A percentile compares a stretch with the other conserved stretches of the same genome.
Evolutionary conservation across 2,113 vertebrate genomes (phyloP).

Genomic region (Boleophthalmus pectinirostris): DNA sequence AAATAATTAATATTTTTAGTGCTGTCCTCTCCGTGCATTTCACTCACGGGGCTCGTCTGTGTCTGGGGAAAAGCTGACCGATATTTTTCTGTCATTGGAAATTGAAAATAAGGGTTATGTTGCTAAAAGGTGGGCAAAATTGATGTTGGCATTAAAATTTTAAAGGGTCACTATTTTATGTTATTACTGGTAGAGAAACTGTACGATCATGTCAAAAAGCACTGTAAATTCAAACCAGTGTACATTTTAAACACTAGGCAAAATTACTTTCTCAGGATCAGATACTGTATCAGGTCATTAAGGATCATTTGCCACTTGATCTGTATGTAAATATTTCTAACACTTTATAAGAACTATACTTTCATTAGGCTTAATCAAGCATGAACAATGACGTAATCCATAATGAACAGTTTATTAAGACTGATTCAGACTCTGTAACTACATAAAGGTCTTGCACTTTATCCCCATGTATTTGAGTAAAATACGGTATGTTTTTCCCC

Average conservation of each 20-base stretch:
- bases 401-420: background rate
- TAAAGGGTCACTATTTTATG: background rate
- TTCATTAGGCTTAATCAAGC: background rate
- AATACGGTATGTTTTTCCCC: too few relatives aligned
- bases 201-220: background rate
- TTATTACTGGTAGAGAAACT: background rate
- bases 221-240: background rate
- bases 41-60: background rate
- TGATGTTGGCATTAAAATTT: background rate
- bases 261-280: background rate
- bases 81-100: conserved; percentile 9
- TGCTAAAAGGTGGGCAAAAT: background rate
- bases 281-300: background rate
- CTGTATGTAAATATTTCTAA: too few relatives aligned
- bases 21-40: background rate
- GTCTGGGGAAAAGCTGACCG: conserved; percentile 8
- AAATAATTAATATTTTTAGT: conserved; percentile 9
- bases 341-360: background rate
- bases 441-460: background rate
- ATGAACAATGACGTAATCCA: background rate
- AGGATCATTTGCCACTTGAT: too few relatives aligned
- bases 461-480: too few relatives aligned
- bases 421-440: background rate
- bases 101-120: background rate
- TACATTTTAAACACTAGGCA: background rate